Percentiles rank a stretch among this genome's conserved stretches.
These are phyloP conservation scores for Urocyon cinereoargenteus DNA, from an alignment of 2,797 vertebrate species.

Conservation along the genomic window DNA sequence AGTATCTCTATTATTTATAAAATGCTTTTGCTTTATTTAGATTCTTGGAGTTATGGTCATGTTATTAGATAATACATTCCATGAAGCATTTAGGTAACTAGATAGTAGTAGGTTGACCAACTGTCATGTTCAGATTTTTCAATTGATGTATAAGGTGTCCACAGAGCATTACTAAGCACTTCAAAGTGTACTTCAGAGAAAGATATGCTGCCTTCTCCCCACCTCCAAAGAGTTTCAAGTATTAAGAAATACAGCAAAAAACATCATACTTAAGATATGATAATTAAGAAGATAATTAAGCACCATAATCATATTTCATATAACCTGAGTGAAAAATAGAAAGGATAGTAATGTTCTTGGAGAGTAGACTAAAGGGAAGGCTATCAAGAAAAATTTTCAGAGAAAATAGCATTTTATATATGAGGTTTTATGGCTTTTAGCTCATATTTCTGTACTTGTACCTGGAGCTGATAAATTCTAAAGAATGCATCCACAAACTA, in stretches of 20 bases:
- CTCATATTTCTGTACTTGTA: neutral
- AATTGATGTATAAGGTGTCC: neutral
- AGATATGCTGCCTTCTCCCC: neutral
- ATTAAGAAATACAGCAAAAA: neutral
- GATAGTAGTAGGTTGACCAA: neutral
- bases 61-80: neutral
- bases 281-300: neutral
- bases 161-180: neutral
- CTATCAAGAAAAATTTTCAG: neutral
- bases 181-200: neutral
- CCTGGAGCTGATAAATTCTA: slow-evolving; percentile 11
- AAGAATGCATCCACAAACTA: neutral
- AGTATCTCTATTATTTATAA: neutral
- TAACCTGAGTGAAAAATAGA: slow-evolving; percentile 30
- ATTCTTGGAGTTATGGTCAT: neutral
- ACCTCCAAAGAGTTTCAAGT: neutral
- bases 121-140: neutral
- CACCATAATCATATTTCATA: neutral
- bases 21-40: neutral
- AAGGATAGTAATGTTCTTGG: neutral
- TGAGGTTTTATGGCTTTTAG: neutral
- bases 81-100: neutral
- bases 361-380: neutral
- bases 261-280: neutral
- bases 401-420: neutral